Conservation (phyloP, 2,797 vertebrate genomes). For the Choloepus didactylus region DNA sequence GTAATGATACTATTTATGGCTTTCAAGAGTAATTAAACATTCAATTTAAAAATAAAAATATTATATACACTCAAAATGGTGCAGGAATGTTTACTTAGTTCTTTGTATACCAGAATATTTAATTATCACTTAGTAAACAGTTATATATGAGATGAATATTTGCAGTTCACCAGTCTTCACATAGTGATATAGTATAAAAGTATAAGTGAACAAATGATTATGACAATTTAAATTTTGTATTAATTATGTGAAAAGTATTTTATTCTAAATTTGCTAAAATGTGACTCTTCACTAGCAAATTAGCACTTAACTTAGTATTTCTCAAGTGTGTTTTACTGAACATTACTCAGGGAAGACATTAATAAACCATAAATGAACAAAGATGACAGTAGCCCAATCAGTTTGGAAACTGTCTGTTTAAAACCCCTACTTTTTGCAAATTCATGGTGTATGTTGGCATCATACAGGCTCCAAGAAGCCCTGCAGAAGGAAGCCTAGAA, state of each 20-base stretch:
- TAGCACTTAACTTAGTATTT: neutral
- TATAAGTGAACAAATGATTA: neutral
- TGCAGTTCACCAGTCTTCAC: neutral
- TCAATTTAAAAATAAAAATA: conserved; percentile 38
- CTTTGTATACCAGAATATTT: neutral
- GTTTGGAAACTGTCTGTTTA: neutral
- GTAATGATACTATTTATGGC: neutral
- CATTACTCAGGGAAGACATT: neutral
- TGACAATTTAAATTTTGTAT: neutral
- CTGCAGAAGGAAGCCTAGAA: neutral
- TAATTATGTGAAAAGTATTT: neutral
- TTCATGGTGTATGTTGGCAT: neutral
- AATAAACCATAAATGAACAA: neutral
- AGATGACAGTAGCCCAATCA: neutral
- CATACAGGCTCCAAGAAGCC: neutral
- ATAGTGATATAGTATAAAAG: neutral
- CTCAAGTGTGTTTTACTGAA: neutral
- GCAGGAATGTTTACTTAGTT: neutral
- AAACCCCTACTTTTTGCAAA: neutral
- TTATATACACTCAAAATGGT: neutral
- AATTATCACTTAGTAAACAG: neutral
- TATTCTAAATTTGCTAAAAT: conserved; percentile 25
- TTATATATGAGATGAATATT: neutral
- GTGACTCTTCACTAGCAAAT: neutral
- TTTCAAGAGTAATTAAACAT: neutral